Conservation (phyloP, 2,888 invertebrate genomes). For the Hypomecis atomaria region DNA sequence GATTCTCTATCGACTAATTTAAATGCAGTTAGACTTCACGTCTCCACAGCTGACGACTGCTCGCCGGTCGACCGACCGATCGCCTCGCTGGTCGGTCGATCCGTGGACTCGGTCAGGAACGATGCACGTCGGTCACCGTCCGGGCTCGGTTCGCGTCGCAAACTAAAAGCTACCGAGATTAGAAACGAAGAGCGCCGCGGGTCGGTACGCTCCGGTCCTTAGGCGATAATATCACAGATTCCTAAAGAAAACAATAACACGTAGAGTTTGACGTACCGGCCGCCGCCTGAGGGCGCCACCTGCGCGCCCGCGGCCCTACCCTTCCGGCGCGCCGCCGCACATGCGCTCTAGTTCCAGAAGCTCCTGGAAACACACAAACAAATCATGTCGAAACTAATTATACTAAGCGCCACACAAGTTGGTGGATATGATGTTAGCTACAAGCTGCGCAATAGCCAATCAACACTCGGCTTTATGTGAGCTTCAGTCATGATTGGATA, state of each 20-base stretch:
- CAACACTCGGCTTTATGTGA: no score
- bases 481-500: no score
- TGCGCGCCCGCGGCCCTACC: conserved; percentile 48
- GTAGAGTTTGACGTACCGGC: conserved; percentile 38
- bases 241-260: conserved; percentile 65
- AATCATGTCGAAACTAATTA: neutral
- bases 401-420: no score
- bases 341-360: conserved; percentile 69
- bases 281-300: conserved; percentile 29
- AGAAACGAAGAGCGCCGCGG: conserved; percentile 47
- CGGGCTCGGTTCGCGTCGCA: conserved; percentile 10
- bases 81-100: conserved; percentile 2
- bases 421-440: no score
- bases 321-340: conserved; percentile 72
- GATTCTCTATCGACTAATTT: conserved; percentile 55
- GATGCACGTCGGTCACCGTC: neutral
- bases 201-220: conserved; percentile 60
- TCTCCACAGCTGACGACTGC: conserved; percentile 29
- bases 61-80: conserved; percentile 4
- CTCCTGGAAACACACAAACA: conserved; percentile 57
- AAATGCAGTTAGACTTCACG: conserved; percentile 57
- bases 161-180: conserved; percentile 64
- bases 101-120: neutral
- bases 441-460: no score
- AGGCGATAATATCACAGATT: conserved; percentile 83